phyloP scores from a whole-genome alignment of 64 coral and sea anemone genomes.

The Stylophora pistillata region DNA sequence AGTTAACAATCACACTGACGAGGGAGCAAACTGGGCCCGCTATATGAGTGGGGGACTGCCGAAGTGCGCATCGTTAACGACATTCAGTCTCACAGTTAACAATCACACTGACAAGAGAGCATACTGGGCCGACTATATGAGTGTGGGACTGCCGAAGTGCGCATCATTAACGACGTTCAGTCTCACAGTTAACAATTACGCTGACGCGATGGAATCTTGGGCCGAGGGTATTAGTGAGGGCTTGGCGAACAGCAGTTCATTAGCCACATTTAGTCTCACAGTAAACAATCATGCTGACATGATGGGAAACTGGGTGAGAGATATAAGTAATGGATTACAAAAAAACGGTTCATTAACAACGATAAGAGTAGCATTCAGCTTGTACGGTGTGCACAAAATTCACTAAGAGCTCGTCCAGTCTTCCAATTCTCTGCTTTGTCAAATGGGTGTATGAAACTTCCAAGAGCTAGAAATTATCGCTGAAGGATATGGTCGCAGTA shows the following conservation, averaged over 20 bases:
- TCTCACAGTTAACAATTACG: background rate
- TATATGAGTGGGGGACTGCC: background rate
- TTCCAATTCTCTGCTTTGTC: too few species aligned
- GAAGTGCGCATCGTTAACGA: background rate
- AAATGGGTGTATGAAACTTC: too few species aligned
- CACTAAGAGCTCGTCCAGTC: too few species aligned
- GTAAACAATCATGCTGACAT: background rate
- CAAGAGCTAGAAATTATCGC: too few species aligned
- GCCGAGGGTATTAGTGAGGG: background rate
- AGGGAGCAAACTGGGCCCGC: background rate
- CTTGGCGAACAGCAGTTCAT: background rate
- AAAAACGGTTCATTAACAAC: background rate
- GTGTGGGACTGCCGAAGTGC: background rate
- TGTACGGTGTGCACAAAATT: background rate
- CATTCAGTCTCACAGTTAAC: background rate
- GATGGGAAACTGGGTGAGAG: background rate
- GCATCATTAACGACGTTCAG: background rate
- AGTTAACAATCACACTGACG: background rate
- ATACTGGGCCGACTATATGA: background rate
- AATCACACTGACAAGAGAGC: background rate
- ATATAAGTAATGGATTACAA: background rate
- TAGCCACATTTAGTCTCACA: slow-evolving; percentile 3
- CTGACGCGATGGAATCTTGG: background rate
- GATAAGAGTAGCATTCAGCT: background rate
- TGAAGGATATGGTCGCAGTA: too few species aligned